A percentile compares a stretch with the other conserved stretches of the same genome.
These are phyloP conservation scores for Aphaenogaster ashmeadi DNA, from an alignment of 1,140 invertebrate species.

Conservation along the genomic window DNA sequence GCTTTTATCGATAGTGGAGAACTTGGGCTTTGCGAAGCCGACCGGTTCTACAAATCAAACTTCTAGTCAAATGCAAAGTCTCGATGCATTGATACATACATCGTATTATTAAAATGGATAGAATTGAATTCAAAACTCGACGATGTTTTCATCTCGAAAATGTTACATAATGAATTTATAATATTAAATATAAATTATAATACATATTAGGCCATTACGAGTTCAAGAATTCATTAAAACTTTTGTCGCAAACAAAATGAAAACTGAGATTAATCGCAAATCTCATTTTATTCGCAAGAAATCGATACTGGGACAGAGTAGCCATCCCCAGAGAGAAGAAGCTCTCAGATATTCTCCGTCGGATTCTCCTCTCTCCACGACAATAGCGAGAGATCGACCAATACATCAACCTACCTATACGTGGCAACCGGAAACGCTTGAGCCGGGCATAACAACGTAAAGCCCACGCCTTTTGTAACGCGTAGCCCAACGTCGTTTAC, in stretches of 20 bases:
- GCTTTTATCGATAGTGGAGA: slow-evolving; percentile 86
- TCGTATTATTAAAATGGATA: not conserved
- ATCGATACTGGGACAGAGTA: slow-evolving; percentile 75
- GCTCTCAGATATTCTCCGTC: slow-evolving; percentile 13
- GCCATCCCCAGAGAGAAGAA: not conserved
- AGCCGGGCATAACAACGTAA: slow-evolving; percentile 89
- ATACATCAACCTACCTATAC: slow-evolving; percentile 87
- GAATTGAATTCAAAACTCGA: not conserved
- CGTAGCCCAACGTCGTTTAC: slow-evolving; percentile 81
- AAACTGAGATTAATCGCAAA: slow-evolving; percentile 3
- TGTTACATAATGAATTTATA: not conserved
- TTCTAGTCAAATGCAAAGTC: slow-evolving; percentile 18
- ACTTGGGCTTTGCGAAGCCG: slow-evolving; percentile 88
- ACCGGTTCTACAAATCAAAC: slow-evolving; percentile 87
- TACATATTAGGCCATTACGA: not conserved
- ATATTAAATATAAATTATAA: not conserved
- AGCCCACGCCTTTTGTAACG: slow-evolving; percentile 82
- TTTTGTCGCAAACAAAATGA: not conserved
- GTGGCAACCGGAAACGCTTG: slow-evolving; percentile 90
- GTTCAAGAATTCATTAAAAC: not conserved
- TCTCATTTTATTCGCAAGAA: not conserved
- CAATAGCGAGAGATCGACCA: slow-evolving; percentile 38
- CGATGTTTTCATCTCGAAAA: not conserved
- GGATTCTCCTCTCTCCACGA: not conserved
- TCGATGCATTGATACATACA: not conserved